These are phyloP conservation scores for Aromia moschata DNA, from an alignment of 2,888 invertebrate genomes.

Conservation along the genomic window DNA sequence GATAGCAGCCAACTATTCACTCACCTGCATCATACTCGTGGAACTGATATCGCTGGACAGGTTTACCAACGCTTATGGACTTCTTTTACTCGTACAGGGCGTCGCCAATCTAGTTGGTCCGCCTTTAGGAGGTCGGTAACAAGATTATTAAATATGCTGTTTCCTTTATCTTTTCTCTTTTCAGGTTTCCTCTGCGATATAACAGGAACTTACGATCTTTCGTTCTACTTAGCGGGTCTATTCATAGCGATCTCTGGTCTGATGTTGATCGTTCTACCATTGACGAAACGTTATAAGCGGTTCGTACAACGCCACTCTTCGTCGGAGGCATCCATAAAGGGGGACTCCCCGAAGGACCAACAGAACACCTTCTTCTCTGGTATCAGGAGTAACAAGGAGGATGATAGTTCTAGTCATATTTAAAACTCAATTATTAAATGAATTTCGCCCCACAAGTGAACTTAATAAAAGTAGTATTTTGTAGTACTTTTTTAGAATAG, in stretches of 20 bases:
- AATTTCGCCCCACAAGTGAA: slow-evolving; percentile 43
- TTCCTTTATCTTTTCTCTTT: too few species aligned
- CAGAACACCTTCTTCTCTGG: slow-evolving; percentile 47
- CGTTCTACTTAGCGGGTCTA: slow-evolving; percentile 83
- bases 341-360: slow-evolving; percentile 42
- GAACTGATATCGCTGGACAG: slow-evolving; percentile 89
- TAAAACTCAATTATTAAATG: slow-evolving; percentile 31
- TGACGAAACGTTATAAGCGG: slow-evolving; percentile 55
- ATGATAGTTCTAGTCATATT: slow-evolving; percentile 47
- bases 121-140: slow-evolving; percentile 91
- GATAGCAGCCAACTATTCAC: slow-evolving; percentile 91
- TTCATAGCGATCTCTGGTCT: slow-evolving; percentile 81
- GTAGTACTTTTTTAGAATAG: slow-evolving; percentile 30
- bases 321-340: slow-evolving; percentile 46
- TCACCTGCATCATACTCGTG: slow-evolving; percentile 90
- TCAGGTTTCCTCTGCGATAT: slow-evolving; percentile 85
- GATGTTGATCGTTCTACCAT: slow-evolving; percentile 65
- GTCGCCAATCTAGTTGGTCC: slow-evolving; percentile 90
- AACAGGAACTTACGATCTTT: slow-evolving; percentile 78
- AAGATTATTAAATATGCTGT: too few species aligned
- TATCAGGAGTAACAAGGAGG: too few species aligned
- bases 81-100: slow-evolving; percentile 88
- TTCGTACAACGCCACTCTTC: slow-evolving; percentile 54
- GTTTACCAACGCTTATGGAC: slow-evolving; percentile 91
- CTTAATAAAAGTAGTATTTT: slow-evolving; percentile 41